Percentiles rank a stretch among this genome's conserved stretches.
These are phyloP conservation scores for Rana temporaria DNA, from an alignment of 2,113 vertebrate species.

Conservation along the genomic window DNA sequence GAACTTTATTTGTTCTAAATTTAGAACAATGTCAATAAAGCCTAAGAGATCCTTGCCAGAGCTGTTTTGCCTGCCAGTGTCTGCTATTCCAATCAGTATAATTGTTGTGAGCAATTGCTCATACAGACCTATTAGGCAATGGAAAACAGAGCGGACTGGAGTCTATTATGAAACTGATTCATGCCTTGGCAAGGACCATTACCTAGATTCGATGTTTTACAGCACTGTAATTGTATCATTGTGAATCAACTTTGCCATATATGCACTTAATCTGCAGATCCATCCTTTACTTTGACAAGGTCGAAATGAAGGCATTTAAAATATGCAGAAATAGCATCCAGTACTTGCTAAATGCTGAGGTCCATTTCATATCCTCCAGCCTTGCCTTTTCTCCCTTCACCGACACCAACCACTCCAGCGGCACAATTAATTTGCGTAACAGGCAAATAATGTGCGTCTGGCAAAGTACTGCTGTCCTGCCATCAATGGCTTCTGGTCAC, in stretches of 20 bases:
- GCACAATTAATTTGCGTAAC: too few relatives aligned
- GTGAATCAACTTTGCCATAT: conserved; percentile 78
- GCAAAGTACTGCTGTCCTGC: too few relatives aligned
- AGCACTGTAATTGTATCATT: conserved; percentile 69
- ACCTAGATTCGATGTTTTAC: conserved; percentile 75
- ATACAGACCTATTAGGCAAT: conserved; percentile 82
- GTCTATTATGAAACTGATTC: conserved; percentile 77
- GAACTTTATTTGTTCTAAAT: conserved; percentile 69
- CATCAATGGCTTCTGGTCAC: too few relatives aligned
- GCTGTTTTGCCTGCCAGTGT: conserved; percentile 73
- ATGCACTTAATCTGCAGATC: conserved; percentile 76
- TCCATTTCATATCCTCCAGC: conserved; percentile 45
- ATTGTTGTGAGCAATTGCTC: conserved; percentile 79
- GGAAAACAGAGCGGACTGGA: conserved; percentile 77
- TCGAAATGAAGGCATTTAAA: conserved; percentile 72
- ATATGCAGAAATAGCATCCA: conserved; percentile 71
- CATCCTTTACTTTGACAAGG: conserved; percentile 74
- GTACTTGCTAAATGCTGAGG: conserved; percentile 63
- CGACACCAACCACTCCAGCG: too few relatives aligned
- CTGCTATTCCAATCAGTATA: conserved; percentile 74
- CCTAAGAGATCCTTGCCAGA: conserved; percentile 65
- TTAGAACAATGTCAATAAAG: conserved; percentile 74
- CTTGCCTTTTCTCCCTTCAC: too few relatives aligned
- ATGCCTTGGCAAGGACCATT: conserved; percentile 75
- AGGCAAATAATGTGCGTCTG: too few relatives aligned